Evolutionary conservation across 30 jellyfish, hydroid and myxozoan species (phyloP).

Genomic region (Pseudorhiza aurosa): DNA sequence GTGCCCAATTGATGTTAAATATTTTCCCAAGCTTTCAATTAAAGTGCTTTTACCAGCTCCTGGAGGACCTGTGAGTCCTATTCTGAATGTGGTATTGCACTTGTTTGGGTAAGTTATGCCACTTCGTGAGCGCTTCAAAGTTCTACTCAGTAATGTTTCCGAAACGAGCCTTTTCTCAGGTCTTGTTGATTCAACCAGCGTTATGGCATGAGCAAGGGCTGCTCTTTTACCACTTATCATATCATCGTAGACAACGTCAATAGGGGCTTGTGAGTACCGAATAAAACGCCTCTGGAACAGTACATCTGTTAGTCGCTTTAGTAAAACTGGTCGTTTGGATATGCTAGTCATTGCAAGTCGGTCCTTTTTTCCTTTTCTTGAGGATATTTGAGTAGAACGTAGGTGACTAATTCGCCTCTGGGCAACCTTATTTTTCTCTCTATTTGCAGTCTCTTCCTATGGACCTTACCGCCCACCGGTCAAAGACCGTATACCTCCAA

Average conservation of each 20-base stretch:
- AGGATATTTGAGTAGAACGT: no score
- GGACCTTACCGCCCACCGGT: no score
- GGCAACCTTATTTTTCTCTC: no score
- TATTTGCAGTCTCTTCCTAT: no score
- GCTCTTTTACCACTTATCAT: conserved; percentile 82
- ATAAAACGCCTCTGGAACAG: conserved; percentile 29
- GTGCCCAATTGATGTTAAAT: conserved; percentile 72
- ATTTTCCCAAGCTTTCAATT: conserved; percentile 87
- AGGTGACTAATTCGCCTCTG: no score
- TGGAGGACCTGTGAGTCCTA: conserved; percentile 99
- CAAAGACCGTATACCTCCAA: no score
- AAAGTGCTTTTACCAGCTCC: conserved; percentile 99
- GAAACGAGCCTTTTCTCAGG: conserved; percentile 61
- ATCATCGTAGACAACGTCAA: conserved; percentile 63
- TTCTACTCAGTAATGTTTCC: conserved; percentile 56
- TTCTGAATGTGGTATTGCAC: conserved; percentile 67
- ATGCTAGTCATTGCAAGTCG: no score
- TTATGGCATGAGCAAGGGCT: conserved; percentile 89
- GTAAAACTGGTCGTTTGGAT: no score
- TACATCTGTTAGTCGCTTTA: neutral
- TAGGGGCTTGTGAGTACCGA: conserved; percentile 39
- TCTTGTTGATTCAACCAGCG: conserved; percentile 93
- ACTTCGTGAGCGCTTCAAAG: conserved; percentile 62
- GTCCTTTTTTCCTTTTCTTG: no score
- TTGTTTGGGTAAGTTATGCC: conserved; percentile 20